Evolutionary conservation across 2,797 vertebrate species (phyloP), one percentile per base, ranked within the genome.

Genomic region (Etheostoma perlongum): DNA sequence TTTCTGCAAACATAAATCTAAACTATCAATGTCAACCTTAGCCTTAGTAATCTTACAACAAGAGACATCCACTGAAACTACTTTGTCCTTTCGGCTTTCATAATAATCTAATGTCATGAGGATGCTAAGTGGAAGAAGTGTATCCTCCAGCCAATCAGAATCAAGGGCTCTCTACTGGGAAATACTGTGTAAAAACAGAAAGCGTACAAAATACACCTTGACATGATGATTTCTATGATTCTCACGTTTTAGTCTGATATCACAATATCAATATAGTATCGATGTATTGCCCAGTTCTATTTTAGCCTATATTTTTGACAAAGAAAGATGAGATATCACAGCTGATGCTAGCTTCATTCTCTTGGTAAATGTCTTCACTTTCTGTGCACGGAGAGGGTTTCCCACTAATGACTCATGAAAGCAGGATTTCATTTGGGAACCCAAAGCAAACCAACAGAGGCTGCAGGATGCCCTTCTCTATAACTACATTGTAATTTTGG

Each of bases 371-470:
- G 46, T 11, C 19, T 67, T 78, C 14, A 23, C 71, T 62, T 42
- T 58, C 19, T 62, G 44, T 65, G 67, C 47, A 47, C 12, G 58
- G 6, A 36, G 40, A 54, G 55, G 19, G 33, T 71, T 82, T 79
- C 67, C 66, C 67, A 64, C 12, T 18, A 30, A 27, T 57, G 58
- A 72, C 60, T 81, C 62, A 84, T 78, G 52, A 44, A 71, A 51
- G 53, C 8, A 14, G 42, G 44, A 77, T 67, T 76, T 78, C 15
- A 70, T 87, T 62, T 63, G 42, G 49, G 16, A 60, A 10, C 40
- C 14, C 11, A 1, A 25, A 19, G 12, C 64, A 55, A 76, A 6
- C 61, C 21, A 76, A 42, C 21, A 42, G 11, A 46, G 55, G 74
- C 61, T 57, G 40, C 75, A 66, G 70, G 19, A 59, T 25, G 53